A percentile compares a stretch with the other conserved stretches of the same genome.
Evolutionary conservation across 1,140 invertebrate genomes (phyloP).

Genomic region (Pectinophora gossypiella): DNA sequence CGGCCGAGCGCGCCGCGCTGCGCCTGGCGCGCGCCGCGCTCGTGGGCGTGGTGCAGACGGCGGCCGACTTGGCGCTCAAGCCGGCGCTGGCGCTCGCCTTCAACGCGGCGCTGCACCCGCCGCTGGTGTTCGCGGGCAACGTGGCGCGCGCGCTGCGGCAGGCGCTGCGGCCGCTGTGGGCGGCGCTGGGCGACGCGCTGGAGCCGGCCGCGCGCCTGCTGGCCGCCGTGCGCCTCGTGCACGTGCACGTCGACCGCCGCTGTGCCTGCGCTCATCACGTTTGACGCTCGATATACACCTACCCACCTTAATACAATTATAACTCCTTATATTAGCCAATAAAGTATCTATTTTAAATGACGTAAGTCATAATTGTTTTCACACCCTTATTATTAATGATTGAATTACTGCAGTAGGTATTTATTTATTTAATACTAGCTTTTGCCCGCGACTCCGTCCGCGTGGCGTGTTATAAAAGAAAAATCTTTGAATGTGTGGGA

Average conservation of each 20-base stretch:
- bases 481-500: too few relatives aligned
- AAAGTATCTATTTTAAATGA: too few relatives aligned
- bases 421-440: too few relatives aligned
- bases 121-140: conserved; percentile 79
- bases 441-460: too few relatives aligned
- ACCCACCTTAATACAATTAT: too few relatives aligned
- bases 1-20: conserved; percentile 9
- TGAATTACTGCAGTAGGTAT: too few relatives aligned
- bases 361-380: too few relatives aligned
- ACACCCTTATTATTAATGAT: too few relatives aligned
- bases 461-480: too few relatives aligned
- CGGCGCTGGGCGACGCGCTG: conserved; percentile 26
- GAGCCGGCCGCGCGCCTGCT: conserved; percentile 31
- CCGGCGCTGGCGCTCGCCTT: conserved; percentile 79
- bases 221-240: conserved; percentile 31
- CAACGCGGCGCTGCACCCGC: conserved; percentile 79
- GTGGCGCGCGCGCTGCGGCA: conserved; percentile 77
- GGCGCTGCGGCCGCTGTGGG: conserved; percentile 78
- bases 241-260: conserved; percentile 11
- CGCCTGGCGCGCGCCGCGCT: conserved; percentile 15
- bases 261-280: background rate
- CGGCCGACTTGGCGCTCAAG: conserved; percentile 78
- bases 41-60: conserved; percentile 7
- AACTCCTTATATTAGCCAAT: too few relatives aligned
- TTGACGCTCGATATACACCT: too few relatives aligned